Base-by-base conservation (phyloP, 2,888 invertebrate species). In the Hanleya hanleyi region DNA sequence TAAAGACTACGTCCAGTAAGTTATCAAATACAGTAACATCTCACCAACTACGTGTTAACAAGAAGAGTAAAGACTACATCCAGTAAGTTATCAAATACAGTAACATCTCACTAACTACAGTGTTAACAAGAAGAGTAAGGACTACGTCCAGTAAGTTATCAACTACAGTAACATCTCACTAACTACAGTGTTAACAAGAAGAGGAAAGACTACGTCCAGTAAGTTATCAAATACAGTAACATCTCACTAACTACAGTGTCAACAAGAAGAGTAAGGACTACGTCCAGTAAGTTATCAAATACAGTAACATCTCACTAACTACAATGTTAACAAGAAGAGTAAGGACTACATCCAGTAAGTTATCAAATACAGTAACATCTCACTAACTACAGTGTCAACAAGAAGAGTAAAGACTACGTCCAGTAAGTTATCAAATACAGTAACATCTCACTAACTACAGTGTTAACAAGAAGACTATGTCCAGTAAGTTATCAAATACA, bases 101-200 rank as follows among this genome's bases (percentile, higher is more conserved):
- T 41, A 41, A 9, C 98, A 99, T 91, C 93, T 99, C 22, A 99
- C 98, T 88, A 99, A 99, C 91, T 99, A 98, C 91, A 97, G 97
- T 91, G 96, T 99, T 88, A 98, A 99, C 91, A 98, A 98, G 91
- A 97, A 97, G 89, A 98, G 96, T 91, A 95, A 96, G 73, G 96
- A 97, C 92, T 99, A 98, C 91, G 95, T 98, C 85, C 96, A 95
- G 95, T 97, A 91, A 93, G 95, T 92, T 32, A 57, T 22, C 47
- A 41, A n/a, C 12, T 15, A 9, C 18, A 41, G 41, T 41, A 41
- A 9, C 98, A 99, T 91, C 93, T 99, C 22, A 99, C 98, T 88
- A 99, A 99, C 91, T 99, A 98, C 91, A 97, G 97, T 91, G 96
- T 99, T 88, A 98, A 99, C 91, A 98, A 98, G 91, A 97, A 97